These are phyloP conservation scores for Ceratoteleas bidentatus DNA, from an alignment of 1,140 invertebrate genomes.

Conservation along the genomic window DNA sequence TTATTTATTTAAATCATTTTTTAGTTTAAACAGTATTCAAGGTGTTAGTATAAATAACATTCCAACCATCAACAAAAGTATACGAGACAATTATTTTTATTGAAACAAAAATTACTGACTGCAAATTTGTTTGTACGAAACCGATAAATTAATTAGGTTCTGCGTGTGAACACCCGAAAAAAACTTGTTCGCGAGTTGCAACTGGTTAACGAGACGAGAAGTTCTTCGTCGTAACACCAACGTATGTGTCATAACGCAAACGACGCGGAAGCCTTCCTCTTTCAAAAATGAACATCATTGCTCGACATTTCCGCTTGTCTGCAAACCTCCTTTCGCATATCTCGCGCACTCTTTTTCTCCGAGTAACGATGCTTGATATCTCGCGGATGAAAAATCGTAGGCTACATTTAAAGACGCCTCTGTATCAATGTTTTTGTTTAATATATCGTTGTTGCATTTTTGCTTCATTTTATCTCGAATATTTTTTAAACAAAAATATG, in stretches of 20 bases:
- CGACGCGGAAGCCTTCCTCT: constrained; percentile 59
- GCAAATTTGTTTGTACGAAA: too few relatives aligned
- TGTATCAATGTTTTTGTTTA: constrained; percentile 30
- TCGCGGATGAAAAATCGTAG: constrained; percentile 56
- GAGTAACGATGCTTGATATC: constrained; percentile 60
- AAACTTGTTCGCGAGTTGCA: too few relatives aligned
- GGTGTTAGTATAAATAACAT: too few relatives aligned
- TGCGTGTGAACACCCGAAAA: too few relatives aligned
- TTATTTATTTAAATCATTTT: too few relatives aligned
- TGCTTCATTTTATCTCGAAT: background rate
- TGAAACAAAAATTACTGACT: too few relatives aligned
- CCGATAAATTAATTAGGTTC: too few relatives aligned
- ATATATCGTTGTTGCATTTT: constrained; percentile 21
- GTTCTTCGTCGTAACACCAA: too few relatives aligned
- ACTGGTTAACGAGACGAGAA: too few relatives aligned
- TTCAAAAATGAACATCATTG: constrained; percentile 61
- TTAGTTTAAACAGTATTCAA: too few relatives aligned
- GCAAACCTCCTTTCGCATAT: constrained; percentile 62
- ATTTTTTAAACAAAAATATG: background rate
- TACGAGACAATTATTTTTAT: too few relatives aligned
- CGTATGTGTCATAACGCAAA: constrained; percentile 57
- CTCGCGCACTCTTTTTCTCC: constrained; percentile 56
- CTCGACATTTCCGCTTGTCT: constrained; percentile 61
- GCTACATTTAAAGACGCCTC: constrained; percentile 25
- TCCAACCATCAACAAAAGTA: too few relatives aligned